Conservation (phyloP, 1,140 invertebrate species). For the Wasmannia auropunctata region DNA sequence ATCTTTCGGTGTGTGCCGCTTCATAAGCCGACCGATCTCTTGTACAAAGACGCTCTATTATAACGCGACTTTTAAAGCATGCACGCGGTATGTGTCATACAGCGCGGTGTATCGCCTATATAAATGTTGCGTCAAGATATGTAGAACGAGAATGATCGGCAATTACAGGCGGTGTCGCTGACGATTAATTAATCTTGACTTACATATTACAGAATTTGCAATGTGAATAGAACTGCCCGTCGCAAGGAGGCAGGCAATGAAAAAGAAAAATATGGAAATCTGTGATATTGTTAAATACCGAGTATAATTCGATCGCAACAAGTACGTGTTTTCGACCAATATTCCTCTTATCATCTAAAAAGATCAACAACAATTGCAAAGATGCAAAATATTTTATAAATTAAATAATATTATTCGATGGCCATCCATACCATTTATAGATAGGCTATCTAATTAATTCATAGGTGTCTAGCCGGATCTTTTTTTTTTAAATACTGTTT, state of each 20-base stretch:
- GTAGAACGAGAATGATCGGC: slow-evolving; percentile 41
- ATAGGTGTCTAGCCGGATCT: background rate
- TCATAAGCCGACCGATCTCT: background rate
- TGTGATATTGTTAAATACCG: background rate
- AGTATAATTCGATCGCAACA: background rate
- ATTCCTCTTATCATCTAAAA: background rate
- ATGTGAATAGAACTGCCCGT: background rate
- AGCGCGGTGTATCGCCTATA: background rate
- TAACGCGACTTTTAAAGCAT: background rate
- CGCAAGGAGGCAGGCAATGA: background rate
- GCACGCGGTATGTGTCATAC: background rate
- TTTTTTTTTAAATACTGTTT: background rate
- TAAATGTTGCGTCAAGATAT: background rate
- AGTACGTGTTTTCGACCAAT: background rate
- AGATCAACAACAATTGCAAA: background rate
- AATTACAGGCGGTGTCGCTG: slow-evolving; percentile 42
- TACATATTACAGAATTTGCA: background rate
- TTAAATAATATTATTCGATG: background rate
- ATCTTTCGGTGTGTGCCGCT: background rate
- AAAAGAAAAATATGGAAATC: slow-evolving; percentile 12
- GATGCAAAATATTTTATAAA: background rate
- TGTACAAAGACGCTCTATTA: background rate
- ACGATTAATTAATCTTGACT: slow-evolving; percentile 46
- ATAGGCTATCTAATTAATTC: background rate
- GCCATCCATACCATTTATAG: background rate